Evolutionary conservation across 2,888 invertebrate genomes (phyloP).

Genomic region (Ophioninae sp.): DNA sequence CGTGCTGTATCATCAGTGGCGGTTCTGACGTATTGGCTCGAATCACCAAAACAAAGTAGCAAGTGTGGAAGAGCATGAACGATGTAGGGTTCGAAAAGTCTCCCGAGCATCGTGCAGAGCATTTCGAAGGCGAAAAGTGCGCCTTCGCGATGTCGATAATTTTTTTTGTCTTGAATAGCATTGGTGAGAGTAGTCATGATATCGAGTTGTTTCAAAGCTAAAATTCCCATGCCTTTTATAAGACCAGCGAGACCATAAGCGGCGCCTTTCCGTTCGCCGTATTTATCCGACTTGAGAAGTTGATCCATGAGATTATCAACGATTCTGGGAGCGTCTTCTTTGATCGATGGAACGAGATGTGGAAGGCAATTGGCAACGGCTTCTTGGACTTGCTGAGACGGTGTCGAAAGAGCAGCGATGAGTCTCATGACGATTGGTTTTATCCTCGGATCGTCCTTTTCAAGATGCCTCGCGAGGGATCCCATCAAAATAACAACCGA

Average conservation of each 20-base stretch:
- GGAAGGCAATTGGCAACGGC: conserved; percentile 98
- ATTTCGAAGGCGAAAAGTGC: conserved; percentile 99
- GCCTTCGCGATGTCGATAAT: conserved; percentile 95
- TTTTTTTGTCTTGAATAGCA: conserved; percentile 98
- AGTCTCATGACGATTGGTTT: conserved; percentile 96
- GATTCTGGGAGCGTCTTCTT: conserved; percentile 93
- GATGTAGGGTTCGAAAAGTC: conserved; percentile 99
- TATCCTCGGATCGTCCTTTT: conserved; percentile 93
- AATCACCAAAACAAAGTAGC: conserved; percentile 97
- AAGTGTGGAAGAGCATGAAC: conserved; percentile 98
- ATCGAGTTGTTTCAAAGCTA: conserved; percentile 96
- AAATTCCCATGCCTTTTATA: conserved; percentile 97
- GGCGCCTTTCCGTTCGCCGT: conserved; percentile 96
- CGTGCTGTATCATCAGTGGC: conserved; percentile 98
- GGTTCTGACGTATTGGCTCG: conserved; percentile 95
- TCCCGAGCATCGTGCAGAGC: conserved; percentile 96
- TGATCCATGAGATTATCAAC: conserved; percentile 93
- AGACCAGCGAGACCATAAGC: conserved; percentile 98
- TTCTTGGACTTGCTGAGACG: conserved; percentile 98
- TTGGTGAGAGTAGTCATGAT: conserved; percentile 96
- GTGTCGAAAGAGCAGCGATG: conserved; percentile 95
- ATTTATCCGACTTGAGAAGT: conserved; percentile 94
- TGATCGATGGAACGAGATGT: conserved; percentile 95
- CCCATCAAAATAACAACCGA: conserved; percentile 99
- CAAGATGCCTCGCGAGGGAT: conserved; percentile 96